A percentile compares a stretch with the other conserved stretches of the same genome.
Evolutionary conservation across 2,888 invertebrate genomes (phyloP).

Genomic region (Nemotelus nigrinus): DNA sequence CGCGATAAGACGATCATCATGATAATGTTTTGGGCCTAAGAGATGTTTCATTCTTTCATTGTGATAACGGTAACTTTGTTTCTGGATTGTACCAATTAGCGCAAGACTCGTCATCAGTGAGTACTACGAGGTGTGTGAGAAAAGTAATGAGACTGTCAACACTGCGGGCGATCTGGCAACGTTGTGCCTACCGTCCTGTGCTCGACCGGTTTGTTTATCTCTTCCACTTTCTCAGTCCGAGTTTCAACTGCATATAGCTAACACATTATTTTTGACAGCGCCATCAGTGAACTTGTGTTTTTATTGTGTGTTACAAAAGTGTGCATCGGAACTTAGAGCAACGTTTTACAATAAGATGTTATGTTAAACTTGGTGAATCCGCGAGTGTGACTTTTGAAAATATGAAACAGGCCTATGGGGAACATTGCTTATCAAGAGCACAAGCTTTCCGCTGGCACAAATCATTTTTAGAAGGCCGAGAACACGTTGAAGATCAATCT

Average conservation of each 20-base stretch:
- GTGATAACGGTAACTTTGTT: too few relatives aligned
- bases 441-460: background rate
- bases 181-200: background rate
- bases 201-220: background rate
- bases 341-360: background rate
- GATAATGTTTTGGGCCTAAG: too few relatives aligned
- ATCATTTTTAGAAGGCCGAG: constrained; percentile 13
- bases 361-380: constrained; percentile 14
- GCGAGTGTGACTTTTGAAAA: constrained; percentile 1
- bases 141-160: background rate
- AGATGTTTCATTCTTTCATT: too few relatives aligned
- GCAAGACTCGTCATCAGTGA: too few relatives aligned
- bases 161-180: constrained; percentile 14
- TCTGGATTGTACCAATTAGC: too few relatives aligned
- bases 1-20: too few relatives aligned
- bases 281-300: constrained; percentile 20
- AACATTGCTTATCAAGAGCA: constrained; percentile 1
- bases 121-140: constrained; percentile 9
- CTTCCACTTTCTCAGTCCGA: constrained; percentile 1
- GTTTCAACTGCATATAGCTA: background rate
- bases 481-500: constrained; percentile 13
- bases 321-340: constrained; percentile 1
- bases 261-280: constrained; percentile 18
- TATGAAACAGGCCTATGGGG: constrained; percentile 2
- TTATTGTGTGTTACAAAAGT: constrained; percentile 12